A percentile compares a stretch with the other conserved stretches of the same genome.
Evolutionary conservation across 2,113 vertebrate species (phyloP).

Genomic region (Pycnonotus jocosus): DNA sequence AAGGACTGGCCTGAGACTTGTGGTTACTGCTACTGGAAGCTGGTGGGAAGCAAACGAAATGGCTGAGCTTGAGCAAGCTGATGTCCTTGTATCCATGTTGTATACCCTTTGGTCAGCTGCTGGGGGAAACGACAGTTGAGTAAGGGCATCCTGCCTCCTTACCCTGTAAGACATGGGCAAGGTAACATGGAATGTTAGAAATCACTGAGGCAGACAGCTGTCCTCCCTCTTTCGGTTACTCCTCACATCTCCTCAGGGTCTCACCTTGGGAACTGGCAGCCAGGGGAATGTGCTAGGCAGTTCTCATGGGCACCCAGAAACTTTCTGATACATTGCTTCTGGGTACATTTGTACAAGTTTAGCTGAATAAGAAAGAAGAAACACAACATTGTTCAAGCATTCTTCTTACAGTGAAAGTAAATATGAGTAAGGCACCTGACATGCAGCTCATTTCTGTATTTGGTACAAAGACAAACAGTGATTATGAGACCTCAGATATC

Average conservation of each 20-base stretch:
- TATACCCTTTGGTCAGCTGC: not conserved
- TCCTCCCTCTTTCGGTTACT: not conserved
- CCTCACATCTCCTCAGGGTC: not conserved
- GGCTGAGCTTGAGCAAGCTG: not conserved
- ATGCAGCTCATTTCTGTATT: not conserved
- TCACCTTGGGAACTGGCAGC: not conserved
- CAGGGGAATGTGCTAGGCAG: fast-evolving
- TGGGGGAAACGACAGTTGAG: not conserved
- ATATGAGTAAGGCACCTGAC: not conserved
- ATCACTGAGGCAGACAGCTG: not conserved
- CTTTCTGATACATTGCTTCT: not conserved
- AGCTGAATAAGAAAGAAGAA: not conserved
- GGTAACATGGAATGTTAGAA: not conserved
- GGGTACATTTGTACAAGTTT: not conserved
- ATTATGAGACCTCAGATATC: not conserved
- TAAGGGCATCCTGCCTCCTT: not conserved
- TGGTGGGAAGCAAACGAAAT: not conserved
- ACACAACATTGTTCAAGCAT: not conserved
- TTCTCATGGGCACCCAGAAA: not conserved
- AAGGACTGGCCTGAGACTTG: not conserved
- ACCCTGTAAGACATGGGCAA: fast-evolving
- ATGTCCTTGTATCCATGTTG: not conserved
- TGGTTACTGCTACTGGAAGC: not conserved
- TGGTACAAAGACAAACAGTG: not conserved
- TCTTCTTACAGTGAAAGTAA: not conserved